These are phyloP conservation scores for Crypturellus undulatus DNA, from an alignment of 2,113 vertebrate species.

Conservation along the genomic window DNA sequence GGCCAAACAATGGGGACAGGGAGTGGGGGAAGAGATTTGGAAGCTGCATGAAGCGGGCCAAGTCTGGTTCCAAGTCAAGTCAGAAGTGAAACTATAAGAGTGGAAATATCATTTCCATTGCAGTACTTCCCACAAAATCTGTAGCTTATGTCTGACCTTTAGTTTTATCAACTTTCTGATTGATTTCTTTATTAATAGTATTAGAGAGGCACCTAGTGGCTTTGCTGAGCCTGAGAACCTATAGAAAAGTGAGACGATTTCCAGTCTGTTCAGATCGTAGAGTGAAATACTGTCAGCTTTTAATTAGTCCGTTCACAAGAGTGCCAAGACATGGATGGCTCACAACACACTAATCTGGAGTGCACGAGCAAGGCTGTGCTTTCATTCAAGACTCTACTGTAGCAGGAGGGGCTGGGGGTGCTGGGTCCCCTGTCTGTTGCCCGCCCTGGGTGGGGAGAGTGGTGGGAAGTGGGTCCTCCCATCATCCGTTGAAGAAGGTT, in stretches of 20 bases:
- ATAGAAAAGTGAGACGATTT: fast-evolving
- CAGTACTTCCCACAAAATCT: neutral
- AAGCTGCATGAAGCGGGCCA: neutral
- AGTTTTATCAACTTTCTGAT: neutral
- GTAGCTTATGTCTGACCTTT: fast-evolving
- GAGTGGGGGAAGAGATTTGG: neutral
- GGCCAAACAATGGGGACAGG: neutral
- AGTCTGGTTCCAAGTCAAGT: neutral
- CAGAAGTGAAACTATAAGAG: neutral
- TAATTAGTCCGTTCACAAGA: fast-evolving
- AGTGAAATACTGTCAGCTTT: fast-evolving
- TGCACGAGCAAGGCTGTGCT: neutral
- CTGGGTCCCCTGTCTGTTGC: no score
- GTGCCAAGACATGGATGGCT: no score
- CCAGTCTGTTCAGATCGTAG: fast-evolving
- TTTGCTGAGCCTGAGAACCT: fast-evolving
- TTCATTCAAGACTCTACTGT: no score
- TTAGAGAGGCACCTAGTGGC: neutral
- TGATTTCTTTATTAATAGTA: neutral
- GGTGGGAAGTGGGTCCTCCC: neutral
- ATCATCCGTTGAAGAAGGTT: neutral
- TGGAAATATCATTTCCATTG: neutral
- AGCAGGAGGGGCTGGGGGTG: no score
- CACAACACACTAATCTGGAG: neutral
- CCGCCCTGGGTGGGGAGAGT: no score